Base-by-base conservation (phyloP, 2,113 vertebrate genomes). In the Agelaius tricolor region DNA sequence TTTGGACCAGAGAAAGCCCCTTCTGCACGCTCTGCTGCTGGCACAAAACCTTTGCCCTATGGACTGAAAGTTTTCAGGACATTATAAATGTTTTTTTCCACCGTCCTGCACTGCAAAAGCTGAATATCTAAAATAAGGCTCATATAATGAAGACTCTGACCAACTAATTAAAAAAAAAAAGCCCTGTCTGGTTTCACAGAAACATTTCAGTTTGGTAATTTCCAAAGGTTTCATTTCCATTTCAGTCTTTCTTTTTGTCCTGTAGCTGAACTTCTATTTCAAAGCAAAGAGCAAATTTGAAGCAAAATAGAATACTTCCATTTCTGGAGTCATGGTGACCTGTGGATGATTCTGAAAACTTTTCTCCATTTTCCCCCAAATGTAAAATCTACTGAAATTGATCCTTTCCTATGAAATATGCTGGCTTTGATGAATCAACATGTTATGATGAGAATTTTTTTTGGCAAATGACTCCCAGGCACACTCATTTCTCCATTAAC, bases 141-240 rank as follows among this genome's bases (percentile, higher is more conserved):
- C 16, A 13, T 77, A 74, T 94, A 90, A 77, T 21, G 59, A 80
- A 69, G 67, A 58, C 17, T 84, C 23, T 35, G 31, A 85, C 54
- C 63, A 77, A 81, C 8, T 75, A 89, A 94, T 90, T 92, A 71
- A 88, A 58, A 62, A 65, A 65, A 73, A 51, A 72, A 35, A 19
- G 1, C 26, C 46, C 59, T 23, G 24, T 26, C 94, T 95, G 73
- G 72, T 94, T 94, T 89, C 68, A 54, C 39, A 65, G 93, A 77
- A 95, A 86, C 35, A 55, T 92, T 86, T 93, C 59, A 16, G 51
- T 86, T 92, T 90, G 79, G 88, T 84, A 67, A 86, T 96, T 96
- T 96, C 82, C 75, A 85, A 85, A 80, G 78, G 87, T 93, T 96
- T 94, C 68, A 93, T 94, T 96, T 96, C 87, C 79, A 94, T 93